phyloP scores from a whole-genome alignment of 2,888 invertebrate species.

The Phrixothrix hirtus region DNA sequence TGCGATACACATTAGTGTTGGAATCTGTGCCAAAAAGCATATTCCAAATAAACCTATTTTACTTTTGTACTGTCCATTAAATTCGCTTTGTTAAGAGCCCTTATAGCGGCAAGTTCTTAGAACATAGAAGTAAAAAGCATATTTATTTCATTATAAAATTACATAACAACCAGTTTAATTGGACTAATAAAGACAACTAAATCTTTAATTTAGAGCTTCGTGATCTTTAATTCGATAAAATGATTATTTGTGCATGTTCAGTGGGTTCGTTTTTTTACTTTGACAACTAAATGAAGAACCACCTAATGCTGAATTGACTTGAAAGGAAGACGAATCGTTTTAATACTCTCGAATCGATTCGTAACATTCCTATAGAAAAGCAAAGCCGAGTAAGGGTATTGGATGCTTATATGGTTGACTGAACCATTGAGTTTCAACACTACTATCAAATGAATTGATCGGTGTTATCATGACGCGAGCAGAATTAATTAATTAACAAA shows the following conservation, averaged over 20 bases:
- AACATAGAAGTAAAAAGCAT: no score
- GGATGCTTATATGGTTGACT: conserved; percentile 12
- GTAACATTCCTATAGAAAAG: neutral
- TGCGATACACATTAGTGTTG: conserved; percentile 7
- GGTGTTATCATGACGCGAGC: conserved; percentile 15
- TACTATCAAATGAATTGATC: conserved; percentile 18
- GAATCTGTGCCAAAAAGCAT: conserved; percentile 12
- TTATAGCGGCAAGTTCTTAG: no score
- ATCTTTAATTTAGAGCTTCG: no score
- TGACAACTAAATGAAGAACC: neutral
- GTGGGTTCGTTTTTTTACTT: no score
- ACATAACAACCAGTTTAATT: no score
- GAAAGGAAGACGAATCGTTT: neutral
- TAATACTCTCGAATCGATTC: neutral
- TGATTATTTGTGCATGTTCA: no score
- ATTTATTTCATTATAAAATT: no score
- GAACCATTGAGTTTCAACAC: conserved; percentile 16
- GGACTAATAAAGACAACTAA: no score
- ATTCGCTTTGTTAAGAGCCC: conserved; percentile 4
- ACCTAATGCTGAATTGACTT: neutral
- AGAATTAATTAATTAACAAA: conserved; percentile 26
- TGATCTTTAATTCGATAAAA: no score
- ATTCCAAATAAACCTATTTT: conserved; percentile 3
- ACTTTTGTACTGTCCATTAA: conserved; percentile 10
- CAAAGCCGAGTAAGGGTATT: neutral